Evolutionary conservation across 2,797 vertebrate species (phyloP), one percentile per base, ranked within the genome.

Genomic region (Amblyraja radiata): DNA sequence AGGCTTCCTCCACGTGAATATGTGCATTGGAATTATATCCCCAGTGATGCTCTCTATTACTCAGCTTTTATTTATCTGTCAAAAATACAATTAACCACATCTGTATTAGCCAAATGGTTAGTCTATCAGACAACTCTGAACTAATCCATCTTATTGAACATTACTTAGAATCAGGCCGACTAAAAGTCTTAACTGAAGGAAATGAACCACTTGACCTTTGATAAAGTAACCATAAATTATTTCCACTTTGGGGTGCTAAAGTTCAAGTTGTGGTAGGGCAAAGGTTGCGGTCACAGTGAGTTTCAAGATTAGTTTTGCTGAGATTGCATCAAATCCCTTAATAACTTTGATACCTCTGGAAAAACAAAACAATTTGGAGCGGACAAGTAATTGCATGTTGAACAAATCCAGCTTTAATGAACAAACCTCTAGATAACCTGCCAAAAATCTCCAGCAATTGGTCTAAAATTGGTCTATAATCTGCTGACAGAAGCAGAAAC

Each of bases 131-230:
- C 61, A 68, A 21, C 61, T 32, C n/a, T 88, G 61, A 88, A 88
- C n/a, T 32, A 88, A 88, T 88, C 84, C 84, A 36, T 88, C 7
- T 36, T 21, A 88, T 32, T 32, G 16, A 88, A 36, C n/a, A 10
- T 4, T 9, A 36, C 28, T 65, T 14, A 88, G 61, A 88, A 68
- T 68, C n/a, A 88, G 61, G n/a, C 7, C 9, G 68, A 36, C 61
- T 36, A 88, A 88, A 36, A 32, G 65, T n/a, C 61, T 63, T 88
- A 63, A 86, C 46, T n/a, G 61, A 28, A 86, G 83, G 83, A 86
- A 63, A 86, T 5, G 14, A 63, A 63, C 58, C 28, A 86, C n/a
- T 86, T 86, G 58, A 63, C 83, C 61, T 63, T 63, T 86, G 58
- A 86, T 32, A 63, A 65, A 68, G 65, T 68, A 68, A 28, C n/a